Base-by-base conservation (phyloP, 2,113 vertebrate genomes). In the Callithrix jacchus region DNA sequence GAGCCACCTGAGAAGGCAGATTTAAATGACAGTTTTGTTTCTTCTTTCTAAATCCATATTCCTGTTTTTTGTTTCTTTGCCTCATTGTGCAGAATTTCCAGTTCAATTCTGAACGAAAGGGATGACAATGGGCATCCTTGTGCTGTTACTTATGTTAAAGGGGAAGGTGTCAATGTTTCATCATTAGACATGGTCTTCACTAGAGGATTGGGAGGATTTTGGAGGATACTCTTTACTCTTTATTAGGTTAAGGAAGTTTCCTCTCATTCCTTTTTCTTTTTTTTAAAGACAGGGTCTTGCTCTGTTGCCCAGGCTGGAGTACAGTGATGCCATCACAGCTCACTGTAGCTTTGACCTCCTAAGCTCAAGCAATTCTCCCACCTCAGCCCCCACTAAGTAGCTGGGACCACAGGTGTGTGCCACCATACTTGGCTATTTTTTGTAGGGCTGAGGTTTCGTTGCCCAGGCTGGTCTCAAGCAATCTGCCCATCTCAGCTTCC, bases 11-110 rank as follows among this genome's bases (percentile, higher is more conserved):
- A 96, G 66, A 76, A 92, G 54, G 35, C 52, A 85, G 56, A 88
- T 95, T 92, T 90, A 86, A 89, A 85, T 87, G 77, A 87, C 49
- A 96, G 21, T 88, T 91, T 82, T 86, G 66, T 95, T 91, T 96
- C 79, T 94, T 94, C 64, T 58, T 92, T 87, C 64, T 52, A 95
- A 96, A 91, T 91, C 54, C 14, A 40, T 96, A 64, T 91, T 92
- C 70, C 40, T 94, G 23, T 77, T 82, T 79, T 96, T 95, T 23
- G 42, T 89, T 84, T 74, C 73, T 70, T 94, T 95, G 40, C 82
- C 89, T 93, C 86, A 68, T 52, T 71, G 30, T 79, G 70, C 49
- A 76, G 83, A 66, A 93, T 82, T 61, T 95, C 71, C 80, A 79
- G 42, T 91, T 88, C 71, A 91, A 27, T 23, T n/a, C 37, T 66